Percentiles rank a stretch among this genome's conserved stretches.
Conservation (phyloP, 2,888 invertebrate species). For the Eupithecia abbreviata region DNA sequence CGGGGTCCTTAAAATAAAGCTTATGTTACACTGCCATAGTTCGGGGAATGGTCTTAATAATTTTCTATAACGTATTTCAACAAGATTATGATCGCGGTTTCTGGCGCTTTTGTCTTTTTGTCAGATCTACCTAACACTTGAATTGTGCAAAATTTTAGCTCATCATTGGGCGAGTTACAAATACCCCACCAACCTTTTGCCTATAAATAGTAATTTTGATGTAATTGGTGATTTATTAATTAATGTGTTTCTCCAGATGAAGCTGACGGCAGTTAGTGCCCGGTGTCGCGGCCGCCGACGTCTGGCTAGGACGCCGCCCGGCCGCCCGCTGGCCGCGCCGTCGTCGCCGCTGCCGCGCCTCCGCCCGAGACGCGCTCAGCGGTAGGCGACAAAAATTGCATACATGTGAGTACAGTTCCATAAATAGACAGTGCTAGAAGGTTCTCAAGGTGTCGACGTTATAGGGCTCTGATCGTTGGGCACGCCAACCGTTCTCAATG, state of each 20-base stretch:
- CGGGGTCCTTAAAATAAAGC: not conserved
- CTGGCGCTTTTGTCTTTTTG: not conserved
- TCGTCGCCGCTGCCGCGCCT: constrained; percentile 39
- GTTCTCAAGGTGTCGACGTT: not conserved
- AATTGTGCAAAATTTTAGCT: not conserved
- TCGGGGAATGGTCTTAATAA: not conserved
- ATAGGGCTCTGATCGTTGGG: no score
- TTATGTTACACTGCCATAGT: not conserved
- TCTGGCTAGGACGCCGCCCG: constrained; percentile 57
- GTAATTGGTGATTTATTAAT: not conserved
- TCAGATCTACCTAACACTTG: no score
- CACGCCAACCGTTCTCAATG: no score
- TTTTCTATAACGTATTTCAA: not conserved
- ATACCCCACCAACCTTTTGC: not conserved
- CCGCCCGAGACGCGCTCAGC: constrained; percentile 39
- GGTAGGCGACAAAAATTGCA: constrained; percentile 10
- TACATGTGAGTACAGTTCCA: not conserved
- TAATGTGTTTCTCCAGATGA: constrained; percentile 15
- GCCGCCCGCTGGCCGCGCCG: constrained; percentile 56
- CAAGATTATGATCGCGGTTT: not conserved
- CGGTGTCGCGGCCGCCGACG: constrained; percentile 67
- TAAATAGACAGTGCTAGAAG: not conserved
- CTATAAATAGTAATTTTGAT: not conserved
- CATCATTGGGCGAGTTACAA: not conserved
- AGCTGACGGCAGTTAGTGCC: constrained; percentile 57